Conservation (phyloP, 2,113 vertebrate genomes). For the Caloenas nicobarica region DNA sequence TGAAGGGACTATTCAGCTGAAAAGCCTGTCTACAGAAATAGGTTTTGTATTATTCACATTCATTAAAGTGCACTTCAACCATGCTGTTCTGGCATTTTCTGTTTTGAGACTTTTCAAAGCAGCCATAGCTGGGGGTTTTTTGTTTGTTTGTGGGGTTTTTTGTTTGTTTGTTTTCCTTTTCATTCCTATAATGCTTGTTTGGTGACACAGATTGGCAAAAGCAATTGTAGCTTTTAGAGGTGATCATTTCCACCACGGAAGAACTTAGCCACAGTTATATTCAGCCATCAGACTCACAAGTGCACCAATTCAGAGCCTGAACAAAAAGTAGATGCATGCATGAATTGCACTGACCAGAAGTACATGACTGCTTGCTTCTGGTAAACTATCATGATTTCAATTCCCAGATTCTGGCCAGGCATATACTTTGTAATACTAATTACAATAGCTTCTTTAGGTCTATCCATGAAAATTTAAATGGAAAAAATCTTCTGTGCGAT, state of each 20-base stretch:
- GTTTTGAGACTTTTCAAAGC: neutral
- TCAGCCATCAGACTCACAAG: neutral
- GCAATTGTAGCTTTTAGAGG: neutral
- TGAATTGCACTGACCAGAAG: neutral
- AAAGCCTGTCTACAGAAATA: slow-evolving; percentile 53
- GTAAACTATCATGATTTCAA: neutral
- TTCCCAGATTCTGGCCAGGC: neutral
- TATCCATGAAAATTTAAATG: neutral
- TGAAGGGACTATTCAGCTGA: slow-evolving; percentile 48
- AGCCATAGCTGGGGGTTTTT: neutral
- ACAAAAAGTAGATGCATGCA: rapidly evolving
- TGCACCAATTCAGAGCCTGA: neutral
- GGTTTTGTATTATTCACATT: slow-evolving; percentile 1
- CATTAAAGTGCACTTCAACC: slow-evolving; percentile 20
- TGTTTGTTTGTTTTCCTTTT: no score
- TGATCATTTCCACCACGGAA: neutral
- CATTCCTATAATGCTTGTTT: neutral
- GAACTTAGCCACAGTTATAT: neutral
- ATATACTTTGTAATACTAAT: neutral
- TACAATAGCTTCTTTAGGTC: neutral
- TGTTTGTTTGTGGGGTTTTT: no score
- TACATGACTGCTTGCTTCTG: neutral
- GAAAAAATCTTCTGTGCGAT: neutral
- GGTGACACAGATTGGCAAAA: neutral
- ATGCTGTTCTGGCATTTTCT: neutral